Base-by-base conservation (phyloP, 2,797 vertebrate genomes). In the Dromococcyx pavoninus region DNA sequence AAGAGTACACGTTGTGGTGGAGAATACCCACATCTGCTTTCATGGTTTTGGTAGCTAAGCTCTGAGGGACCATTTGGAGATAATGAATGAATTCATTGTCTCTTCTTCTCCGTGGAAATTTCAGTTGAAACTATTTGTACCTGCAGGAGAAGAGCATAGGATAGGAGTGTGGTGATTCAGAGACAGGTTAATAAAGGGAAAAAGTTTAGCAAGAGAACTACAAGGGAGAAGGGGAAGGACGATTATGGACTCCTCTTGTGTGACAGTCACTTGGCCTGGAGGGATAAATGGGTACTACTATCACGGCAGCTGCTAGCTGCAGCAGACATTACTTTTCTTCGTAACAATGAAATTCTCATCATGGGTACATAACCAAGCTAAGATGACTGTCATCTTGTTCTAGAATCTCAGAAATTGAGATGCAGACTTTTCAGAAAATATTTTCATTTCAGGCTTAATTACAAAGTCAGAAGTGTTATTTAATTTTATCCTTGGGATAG, bases 41-140 rank as follows among this genome's bases (percentile, higher is more conserved):
- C 12, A 10, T 18, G 17, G 13, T 50, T 86, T 92, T 91, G 32
- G 25, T 53, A 57, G 19, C 22, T 70, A 60, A 84, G 39, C 35
- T 51, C 5, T 13, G 51, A 80, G 33, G 11, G 21, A 22, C 4
- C 3, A 10, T 62, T 74, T 44, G 43, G 25, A 65, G 9, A 21
- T 32, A 43, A 54, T 5, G 8, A 8, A 61, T 51, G 10, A 43
- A 35, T 21, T 30, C 16, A 16, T 53, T 0, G 0, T 54, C 21
- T 27, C 6, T 32, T 28, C 3, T 64, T 17, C 58, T 33, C 17
- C 1, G 0, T n/a, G 10, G 24, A 78, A 54, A 56, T 58, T 48
- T 14, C 27, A 30, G 5, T 19, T 37, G n/a, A 51, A 74, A 60
- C 51, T 61, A 8, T 17, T 33, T 41, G 13, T 32, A 37, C 25